Conservation (phyloP, 2,888 invertebrate species). For the Morpho deidamia region DNA sequence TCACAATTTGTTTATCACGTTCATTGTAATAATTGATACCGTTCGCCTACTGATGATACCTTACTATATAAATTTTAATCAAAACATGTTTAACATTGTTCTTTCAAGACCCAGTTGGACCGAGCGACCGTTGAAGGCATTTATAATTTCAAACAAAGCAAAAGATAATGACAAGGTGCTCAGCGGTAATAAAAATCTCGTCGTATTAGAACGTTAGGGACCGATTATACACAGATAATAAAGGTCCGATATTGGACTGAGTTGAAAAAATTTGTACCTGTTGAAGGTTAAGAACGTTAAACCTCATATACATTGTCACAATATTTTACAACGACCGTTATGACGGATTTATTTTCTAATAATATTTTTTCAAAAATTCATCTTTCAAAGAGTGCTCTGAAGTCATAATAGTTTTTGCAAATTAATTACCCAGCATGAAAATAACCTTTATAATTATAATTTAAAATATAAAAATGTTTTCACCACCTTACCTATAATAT, state of each 20-base stretch:
- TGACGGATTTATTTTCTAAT: too few relatives aligned
- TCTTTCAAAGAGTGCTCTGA: too few relatives aligned
- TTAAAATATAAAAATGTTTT: too few relatives aligned
- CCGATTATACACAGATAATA: constrained; percentile 50
- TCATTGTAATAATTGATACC: too few relatives aligned
- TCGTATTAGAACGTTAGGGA: constrained; percentile 35
- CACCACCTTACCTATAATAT: too few relatives aligned
- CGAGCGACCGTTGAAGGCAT: constrained; percentile 11
- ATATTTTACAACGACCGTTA: background rate
- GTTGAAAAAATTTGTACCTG: constrained; percentile 66
- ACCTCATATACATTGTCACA: background rate
- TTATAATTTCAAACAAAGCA: constrained; percentile 22
- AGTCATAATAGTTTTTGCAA: too few relatives aligned
- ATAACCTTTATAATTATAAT: too few relatives aligned
- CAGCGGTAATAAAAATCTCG: constrained; percentile 43
- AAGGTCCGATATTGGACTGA: constrained; percentile 39
- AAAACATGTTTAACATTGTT: background rate
- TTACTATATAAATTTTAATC: background rate
- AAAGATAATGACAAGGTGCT: constrained; percentile 14
- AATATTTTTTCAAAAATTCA: too few relatives aligned
- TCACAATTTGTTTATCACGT: too few relatives aligned
- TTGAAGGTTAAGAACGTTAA: constrained; percentile 44
- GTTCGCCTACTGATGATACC: too few relatives aligned
- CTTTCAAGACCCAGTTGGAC: background rate
- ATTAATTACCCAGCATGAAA: too few relatives aligned